Evolutionary conservation across 2,113 vertebrate species (phyloP).

Genomic region (Puma concolor): DNA sequence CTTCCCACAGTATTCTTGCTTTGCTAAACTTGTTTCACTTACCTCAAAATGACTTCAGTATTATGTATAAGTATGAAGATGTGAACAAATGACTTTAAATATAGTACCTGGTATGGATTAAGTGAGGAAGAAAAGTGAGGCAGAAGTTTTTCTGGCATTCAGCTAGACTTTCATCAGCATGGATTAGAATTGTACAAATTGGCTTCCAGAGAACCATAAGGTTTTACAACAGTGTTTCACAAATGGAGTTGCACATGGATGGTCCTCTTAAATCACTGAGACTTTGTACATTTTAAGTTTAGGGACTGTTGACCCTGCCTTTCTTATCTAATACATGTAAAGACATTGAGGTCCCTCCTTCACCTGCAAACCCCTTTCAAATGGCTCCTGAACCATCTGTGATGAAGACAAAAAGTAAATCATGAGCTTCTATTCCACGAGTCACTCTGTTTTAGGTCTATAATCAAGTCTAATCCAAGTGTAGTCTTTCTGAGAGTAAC

Average conservation of each 20-base stretch:
- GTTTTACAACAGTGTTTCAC: neutral
- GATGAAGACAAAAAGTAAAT: neutral
- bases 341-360: neutral
- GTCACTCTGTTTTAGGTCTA: conserved; percentile 7
- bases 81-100: conserved; percentile 5
- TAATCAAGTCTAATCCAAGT: neutral
- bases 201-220: neutral
- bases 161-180: neutral
- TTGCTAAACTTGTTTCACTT: conserved; percentile 26
- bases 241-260: neutral
- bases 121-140: neutral
- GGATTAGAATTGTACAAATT: neutral
- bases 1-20: neutral
- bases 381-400: neutral
- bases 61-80: conserved; percentile 49
- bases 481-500: neutral
- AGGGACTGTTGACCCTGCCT: neutral
- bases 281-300: neutral
- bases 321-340: neutral
- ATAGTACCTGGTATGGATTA: neutral
- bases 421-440: neutral
- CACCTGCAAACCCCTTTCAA: neutral
- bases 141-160: neutral
- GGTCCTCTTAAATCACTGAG: neutral
- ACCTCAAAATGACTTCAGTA: conserved; percentile 27